These are phyloP conservation scores for Tachina lurida DNA, from an alignment of 2,888 invertebrate species.

Conservation along the genomic window DNA sequence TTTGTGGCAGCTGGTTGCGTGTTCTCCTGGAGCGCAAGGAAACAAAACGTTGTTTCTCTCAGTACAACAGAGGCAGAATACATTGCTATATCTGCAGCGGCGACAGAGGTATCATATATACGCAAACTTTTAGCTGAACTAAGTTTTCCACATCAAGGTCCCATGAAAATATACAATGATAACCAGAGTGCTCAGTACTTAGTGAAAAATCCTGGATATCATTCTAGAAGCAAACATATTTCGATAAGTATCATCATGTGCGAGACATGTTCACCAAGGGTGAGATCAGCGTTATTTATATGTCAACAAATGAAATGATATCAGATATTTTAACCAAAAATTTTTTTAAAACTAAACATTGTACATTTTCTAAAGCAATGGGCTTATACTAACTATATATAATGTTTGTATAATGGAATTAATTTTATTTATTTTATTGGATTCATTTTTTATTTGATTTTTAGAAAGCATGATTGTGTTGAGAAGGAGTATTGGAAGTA, in stretches of 20 bases:
- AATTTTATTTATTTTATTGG: background rate
- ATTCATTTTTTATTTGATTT: slow-evolving; percentile 1
- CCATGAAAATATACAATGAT: too few relatives aligned
- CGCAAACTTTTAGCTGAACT: too few relatives aligned
- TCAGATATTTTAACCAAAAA: slow-evolving; percentile 24
- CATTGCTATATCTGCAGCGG: too few relatives aligned
- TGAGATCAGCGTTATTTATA: slow-evolving; percentile 7
- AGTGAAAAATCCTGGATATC: too few relatives aligned
- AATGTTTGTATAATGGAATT: background rate
- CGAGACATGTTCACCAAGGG: slow-evolving; percentile 20
- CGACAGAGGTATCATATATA: too few relatives aligned
- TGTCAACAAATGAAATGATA: slow-evolving; percentile 20
- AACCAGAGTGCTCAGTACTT: too few relatives aligned
- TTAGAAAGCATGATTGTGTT: slow-evolving; percentile 20
- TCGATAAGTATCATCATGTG: slow-evolving; percentile 28
- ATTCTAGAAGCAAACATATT: too few relatives aligned
- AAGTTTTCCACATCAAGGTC: too few relatives aligned
- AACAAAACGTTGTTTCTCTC: too few relatives aligned
- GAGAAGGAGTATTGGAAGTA: slow-evolving; percentile 37
- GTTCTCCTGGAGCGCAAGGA: too few relatives aligned
- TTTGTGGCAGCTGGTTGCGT: too few relatives aligned
- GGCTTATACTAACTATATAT: background rate
- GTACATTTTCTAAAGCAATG: slow-evolving; percentile 23
- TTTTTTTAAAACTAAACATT: slow-evolving; percentile 23
- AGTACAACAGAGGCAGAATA: too few relatives aligned